These are phyloP conservation scores for Strigamia transsilvanica DNA, from an alignment of 2,888 invertebrate genomes.

Conservation along the genomic window DNA sequence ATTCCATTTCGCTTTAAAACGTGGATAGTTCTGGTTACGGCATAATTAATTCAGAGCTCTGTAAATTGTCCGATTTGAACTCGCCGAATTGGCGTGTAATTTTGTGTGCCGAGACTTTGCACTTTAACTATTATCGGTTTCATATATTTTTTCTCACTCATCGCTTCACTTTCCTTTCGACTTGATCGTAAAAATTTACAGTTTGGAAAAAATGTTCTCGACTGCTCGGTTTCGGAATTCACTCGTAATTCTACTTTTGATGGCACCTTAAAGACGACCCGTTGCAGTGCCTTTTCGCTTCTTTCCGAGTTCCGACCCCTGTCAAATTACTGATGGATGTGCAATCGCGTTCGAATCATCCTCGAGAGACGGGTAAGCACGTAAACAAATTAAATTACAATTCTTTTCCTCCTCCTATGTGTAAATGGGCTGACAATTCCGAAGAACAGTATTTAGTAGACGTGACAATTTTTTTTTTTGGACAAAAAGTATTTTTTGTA, in stretches of 20 bases:
- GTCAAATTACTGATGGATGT: conserved; percentile 20
- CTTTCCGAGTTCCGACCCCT: background rate
- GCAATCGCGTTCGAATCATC: background rate
- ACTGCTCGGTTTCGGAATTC: conserved; percentile 40
- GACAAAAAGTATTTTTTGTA: background rate
- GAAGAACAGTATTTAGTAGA: background rate
- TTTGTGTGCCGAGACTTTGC: conserved; percentile 23
- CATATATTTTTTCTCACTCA: conserved; percentile 16
- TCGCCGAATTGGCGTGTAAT: conserved; percentile 15
- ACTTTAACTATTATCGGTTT: conserved; percentile 23
- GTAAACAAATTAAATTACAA: conserved; percentile 20
- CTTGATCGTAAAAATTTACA: conserved; percentile 45
- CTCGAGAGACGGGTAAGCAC: background rate
- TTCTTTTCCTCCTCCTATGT: background rate
- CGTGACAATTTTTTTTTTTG: background rate
- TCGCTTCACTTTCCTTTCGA: background rate
- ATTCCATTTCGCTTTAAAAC: conserved; percentile 34
- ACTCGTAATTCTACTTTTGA: conserved; percentile 45
- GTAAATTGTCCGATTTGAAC: conserved; percentile 43
- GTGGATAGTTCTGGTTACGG: conserved; percentile 36
- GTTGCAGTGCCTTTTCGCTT: background rate
- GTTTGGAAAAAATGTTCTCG: conserved; percentile 48
- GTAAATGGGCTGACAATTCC: conserved; percentile 14
- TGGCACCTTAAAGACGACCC: conserved; percentile 28
- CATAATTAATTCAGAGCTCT: conserved; percentile 36